Evolutionary conservation across 2,888 invertebrate species (phyloP), one percentile per base, ranked within the genome.

Genomic region (Phyllotreta striolata): DNA sequence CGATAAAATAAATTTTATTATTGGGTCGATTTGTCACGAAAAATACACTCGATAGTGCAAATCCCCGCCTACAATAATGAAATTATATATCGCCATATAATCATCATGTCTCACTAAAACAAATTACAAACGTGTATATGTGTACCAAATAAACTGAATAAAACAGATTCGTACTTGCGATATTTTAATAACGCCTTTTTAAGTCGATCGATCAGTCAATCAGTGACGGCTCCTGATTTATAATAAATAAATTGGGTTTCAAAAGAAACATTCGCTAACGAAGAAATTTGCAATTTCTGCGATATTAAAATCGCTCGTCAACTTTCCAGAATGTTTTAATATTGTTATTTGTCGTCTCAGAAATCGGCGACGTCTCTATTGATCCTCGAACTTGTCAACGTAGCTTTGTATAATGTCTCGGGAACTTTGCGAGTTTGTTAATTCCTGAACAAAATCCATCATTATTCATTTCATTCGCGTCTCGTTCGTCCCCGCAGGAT

Each of bases 301-400:
- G 14, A 39, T 52, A 52, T 52, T 52, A 52, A 52, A 52, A 37
- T 52, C 14, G 52, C 39, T 52, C 39, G 52, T 8, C 12, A 52
- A 52, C 52, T 52, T 52, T 52, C 6, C 38, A 52, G 39, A 39
- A 52, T 24, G 24, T 24, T 52, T 52, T 52, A 52, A 52, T 52
- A 52, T 13, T 52, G 52, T 52, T 52, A 52, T 52, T 52, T 52
- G 52, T 52, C 37, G 51, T 51, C 39, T 38, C 52, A 24, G 38
- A 52, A 52, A 38, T 52, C 39, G 52, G 38, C 52, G 52, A 49
- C 37, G 35, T 52, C 52, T 52, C 39, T 52, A 52, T 52, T 39
- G 52, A 52, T 52, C 52, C 52, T 52, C 52, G 14, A 59, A 59
- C 59, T 59, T 59, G 59, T 51, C 59, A 59, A 59, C 52, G 43